phyloP scores from a whole-genome alignment of 2,797 vertebrate genomes.

The Tiaroga cobitis region DNA sequence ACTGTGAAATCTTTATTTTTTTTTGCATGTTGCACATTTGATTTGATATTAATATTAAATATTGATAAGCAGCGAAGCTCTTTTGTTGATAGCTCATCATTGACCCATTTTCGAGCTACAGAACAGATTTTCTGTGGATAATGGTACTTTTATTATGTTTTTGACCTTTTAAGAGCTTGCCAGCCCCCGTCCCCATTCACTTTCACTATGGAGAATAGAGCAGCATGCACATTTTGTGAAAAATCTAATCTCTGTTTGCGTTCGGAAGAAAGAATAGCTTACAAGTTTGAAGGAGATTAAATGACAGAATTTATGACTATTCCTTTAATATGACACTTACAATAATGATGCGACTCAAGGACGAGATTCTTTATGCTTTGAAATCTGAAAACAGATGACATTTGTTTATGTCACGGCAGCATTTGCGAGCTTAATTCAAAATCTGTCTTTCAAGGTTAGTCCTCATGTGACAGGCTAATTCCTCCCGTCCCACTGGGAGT shows the following conservation, averaged over 20 bases:
- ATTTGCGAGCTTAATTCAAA: conserved; percentile 33
- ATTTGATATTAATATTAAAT: background rate
- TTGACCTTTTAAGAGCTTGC: background rate
- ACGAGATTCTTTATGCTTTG: conserved; percentile 15
- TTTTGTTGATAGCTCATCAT: background rate
- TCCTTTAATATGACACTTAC: conserved; percentile 57
- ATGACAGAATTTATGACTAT: conserved; percentile 21
- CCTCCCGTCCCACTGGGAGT: conserved; percentile 52
- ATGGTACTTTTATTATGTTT: background rate
- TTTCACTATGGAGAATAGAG: background rate
- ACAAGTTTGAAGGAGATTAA: background rate
- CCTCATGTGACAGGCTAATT: conserved; percentile 53
- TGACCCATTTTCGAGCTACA: background rate
- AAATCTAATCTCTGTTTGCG: background rate
- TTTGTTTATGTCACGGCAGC: background rate
- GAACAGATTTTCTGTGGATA: background rate
- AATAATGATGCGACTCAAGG: conserved; percentile 50
- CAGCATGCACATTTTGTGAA: background rate
- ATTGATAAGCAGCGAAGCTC: background rate
- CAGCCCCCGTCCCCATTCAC: background rate
- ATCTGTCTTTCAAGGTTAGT: conserved; percentile 60
- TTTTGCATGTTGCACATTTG: no score
- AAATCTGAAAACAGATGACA: conserved; percentile 15
- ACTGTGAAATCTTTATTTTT: no score
- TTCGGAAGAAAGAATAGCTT: background rate